A percentile compares a stretch with the other conserved stretches of the same genome.
These are phyloP conservation scores for Sorex fumeus DNA, from an alignment of 2,113 vertebrate species.

Conservation along the genomic window DNA sequence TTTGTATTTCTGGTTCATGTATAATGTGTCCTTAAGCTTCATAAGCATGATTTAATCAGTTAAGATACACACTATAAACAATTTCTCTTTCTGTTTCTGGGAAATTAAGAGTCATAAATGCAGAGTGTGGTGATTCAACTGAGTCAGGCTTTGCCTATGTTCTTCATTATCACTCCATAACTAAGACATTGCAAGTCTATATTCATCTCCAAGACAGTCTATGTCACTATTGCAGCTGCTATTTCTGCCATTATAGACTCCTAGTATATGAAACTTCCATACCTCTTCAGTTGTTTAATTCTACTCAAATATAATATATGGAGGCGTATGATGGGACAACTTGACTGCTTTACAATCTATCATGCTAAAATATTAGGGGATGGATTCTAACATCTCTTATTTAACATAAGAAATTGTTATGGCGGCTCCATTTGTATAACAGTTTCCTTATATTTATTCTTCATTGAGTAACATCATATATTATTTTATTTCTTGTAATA, in stretches of 20 bases:
- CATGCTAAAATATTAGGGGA: neutral
- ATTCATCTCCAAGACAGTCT: neutral
- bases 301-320: neutral
- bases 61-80: neutral
- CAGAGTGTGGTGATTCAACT: neutral
- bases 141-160: neutral
- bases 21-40: neutral
- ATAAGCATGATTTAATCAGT: slow-evolving; percentile 16
- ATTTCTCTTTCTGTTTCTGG: neutral
- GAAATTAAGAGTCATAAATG: neutral
- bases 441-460: neutral
- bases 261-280: neutral
- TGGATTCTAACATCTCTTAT: neutral
- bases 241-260: neutral
- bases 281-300: neutral
- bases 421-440: neutral
- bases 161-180: neutral
- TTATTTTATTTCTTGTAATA: slow-evolving; percentile 37
- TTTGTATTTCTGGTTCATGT: slow-evolving; percentile 8
- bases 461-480: neutral
- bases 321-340: neutral
- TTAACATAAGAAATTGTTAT: neutral
- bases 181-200: neutral
- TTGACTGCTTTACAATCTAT: neutral
- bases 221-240: fast-evolving